Percentiles rank a stretch among this genome's conserved stretches.
Evolutionary conservation across 1,140 invertebrate genomes (phyloP).

Genomic region (Potamilus streckersoni): DNA sequence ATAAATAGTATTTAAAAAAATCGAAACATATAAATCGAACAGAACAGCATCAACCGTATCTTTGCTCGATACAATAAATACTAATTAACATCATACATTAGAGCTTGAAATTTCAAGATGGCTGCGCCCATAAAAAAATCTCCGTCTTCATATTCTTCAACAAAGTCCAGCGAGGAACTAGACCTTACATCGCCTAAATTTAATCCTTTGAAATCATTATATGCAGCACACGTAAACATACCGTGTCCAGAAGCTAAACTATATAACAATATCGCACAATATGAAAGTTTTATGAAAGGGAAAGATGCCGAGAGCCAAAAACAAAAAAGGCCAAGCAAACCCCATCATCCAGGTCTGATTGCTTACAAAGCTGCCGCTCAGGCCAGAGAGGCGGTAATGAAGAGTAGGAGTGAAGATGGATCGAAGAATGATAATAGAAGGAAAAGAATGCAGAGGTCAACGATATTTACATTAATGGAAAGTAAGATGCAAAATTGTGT

Average conservation of each 20-base stretch:
- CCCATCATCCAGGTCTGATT: conserved; percentile 10
- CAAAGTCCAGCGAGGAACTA: conserved; percentile 13
- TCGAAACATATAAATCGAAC: not conserved
- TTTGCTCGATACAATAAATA: not conserved
- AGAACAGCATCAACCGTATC: too few relatives aligned
- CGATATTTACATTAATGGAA: conserved; percentile 47
- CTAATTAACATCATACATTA: conserved; percentile 4
- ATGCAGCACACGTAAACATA: conserved; percentile 26
- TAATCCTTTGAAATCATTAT: conserved; percentile 42
- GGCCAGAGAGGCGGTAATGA: conserved; percentile 18
- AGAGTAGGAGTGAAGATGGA: conserved; percentile 17
- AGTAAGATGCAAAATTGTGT: conserved; percentile 13
- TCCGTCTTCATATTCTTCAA: not conserved
- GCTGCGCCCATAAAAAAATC: conserved; percentile 41
- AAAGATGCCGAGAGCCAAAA: conserved; percentile 18
- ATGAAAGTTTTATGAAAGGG: conserved; percentile 35
- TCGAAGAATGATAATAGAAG: conserved; percentile 15
- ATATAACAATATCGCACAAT: conserved; percentile 51
- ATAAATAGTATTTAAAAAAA: not conserved
- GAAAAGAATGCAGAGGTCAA: conserved; percentile 21
- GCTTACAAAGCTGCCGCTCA: conserved; percentile 7
- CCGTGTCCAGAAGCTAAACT: conserved; percentile 34
- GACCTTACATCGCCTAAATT: conserved; percentile 41
- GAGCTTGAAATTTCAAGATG: conserved; percentile 35
- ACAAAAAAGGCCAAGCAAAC: not conserved